Evolutionary conservation across 2,888 invertebrate genomes (phyloP), one percentile per base, ranked within the genome.

Genomic region (Hipparchia semele): DNA sequence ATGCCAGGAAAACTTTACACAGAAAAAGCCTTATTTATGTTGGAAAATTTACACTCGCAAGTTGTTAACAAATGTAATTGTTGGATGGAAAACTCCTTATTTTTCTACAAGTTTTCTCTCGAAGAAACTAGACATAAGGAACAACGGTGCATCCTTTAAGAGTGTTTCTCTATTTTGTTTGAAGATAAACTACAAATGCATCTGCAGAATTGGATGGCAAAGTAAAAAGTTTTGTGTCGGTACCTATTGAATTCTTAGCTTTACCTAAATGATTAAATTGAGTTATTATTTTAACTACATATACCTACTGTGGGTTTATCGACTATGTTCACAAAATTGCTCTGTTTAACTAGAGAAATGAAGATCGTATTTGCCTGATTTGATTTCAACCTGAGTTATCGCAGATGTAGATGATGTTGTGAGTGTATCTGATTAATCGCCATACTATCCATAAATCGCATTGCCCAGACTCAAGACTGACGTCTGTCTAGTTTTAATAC

Each of bases 61-160:
- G 64, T 51, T 65, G 51, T 51, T 53, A 65, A 65, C 64, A 65
- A 62, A 65, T 51, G 64, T 65, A 51, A 51, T 51, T 33, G 64
- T 65, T 65, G 49, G 51, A 51, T 8, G 51, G 13, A 23, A 65
- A 65, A 65, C 64, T 65, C n/a, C 23, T 65, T 65, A 51, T 65
- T 62, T 46, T 46, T 45, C 61, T 46, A 2, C 61, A 13, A 62
- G 10, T 59, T 23, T 33, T 10, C 59, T 59, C 33, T 10, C 9
- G 4, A 33, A 33, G 59, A 59, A 59, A 59, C 33, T 59, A 33
- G 59, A 33, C 33, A 59, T 33, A 10, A 59, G 10, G 3, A 13
- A 56, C 56, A 56, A 59, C 33, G 33, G 59, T 9, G 59, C 59
- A 23, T 56, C 56, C 13, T 56, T 49, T n/a, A 56, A 56, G 8